Conservation (phyloP, 2,888 invertebrate genomes). For the Torymus texanus region DNA sequence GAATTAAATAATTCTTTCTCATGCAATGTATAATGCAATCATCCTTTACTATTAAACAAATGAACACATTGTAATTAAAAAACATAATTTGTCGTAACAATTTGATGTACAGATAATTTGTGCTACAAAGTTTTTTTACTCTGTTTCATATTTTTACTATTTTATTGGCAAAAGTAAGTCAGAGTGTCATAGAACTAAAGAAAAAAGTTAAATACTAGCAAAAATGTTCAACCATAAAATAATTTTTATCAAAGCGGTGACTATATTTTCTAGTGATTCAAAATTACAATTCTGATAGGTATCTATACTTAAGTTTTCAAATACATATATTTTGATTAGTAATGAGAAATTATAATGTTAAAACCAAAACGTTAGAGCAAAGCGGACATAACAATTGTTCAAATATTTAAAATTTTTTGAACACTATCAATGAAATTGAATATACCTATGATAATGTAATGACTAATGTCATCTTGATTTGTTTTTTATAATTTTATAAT, state of each 20-base stretch:
- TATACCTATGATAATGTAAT: background rate
- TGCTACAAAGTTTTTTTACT: slow-evolving; percentile 5
- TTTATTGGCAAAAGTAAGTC: too few relatives aligned
- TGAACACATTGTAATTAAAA: slow-evolving; percentile 25
- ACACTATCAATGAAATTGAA: background rate
- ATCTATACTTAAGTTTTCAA: slow-evolving; percentile 27
- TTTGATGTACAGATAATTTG: slow-evolving; percentile 23
- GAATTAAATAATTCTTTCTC: slow-evolving; percentile 45
- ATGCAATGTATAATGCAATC: slow-evolving; percentile 33
- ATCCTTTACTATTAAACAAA: slow-evolving; percentile 22
- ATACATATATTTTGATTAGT: slow-evolving; percentile 21
- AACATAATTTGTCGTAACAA: slow-evolving; percentile 1
- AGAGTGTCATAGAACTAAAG: too few relatives aligned
- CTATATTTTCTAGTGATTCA: slow-evolving; percentile 33
- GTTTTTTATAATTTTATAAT: slow-evolving; percentile 18
- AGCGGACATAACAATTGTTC: slow-evolving; percentile 26
- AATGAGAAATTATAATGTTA: slow-evolving; percentile 32
- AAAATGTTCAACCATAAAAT: too few relatives aligned
- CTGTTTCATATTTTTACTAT: slow-evolving; percentile 4
- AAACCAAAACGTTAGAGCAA: slow-evolving; percentile 27
- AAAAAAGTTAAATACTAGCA: too few relatives aligned
- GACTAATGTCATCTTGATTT: slow-evolving; percentile 2
- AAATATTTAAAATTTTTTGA: slow-evolving; percentile 22
- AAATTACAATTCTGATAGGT: slow-evolving; percentile 14
- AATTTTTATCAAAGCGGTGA: slow-evolving; percentile 24